Evolutionary conservation across 2,113 vertebrate species (phyloP), one percentile per base, ranked within the genome.

Genomic region (Dissostichus mawsoni): DNA sequence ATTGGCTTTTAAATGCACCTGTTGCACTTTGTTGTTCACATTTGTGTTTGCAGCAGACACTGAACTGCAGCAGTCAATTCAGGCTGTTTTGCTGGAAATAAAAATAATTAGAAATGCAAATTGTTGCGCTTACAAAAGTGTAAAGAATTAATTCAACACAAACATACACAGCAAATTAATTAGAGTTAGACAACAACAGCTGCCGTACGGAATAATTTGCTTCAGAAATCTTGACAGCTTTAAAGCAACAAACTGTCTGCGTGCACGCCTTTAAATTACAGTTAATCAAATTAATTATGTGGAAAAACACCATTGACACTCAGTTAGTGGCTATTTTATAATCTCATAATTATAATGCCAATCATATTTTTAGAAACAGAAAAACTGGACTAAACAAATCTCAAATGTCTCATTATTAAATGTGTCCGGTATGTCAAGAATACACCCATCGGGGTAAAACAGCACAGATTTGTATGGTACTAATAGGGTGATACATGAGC

Each of bases 41-140:
- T 64, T 78, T 59, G 29, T 74, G 57, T 80, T 55, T 73, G 79
- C 72, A 51, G 66, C 74, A 76, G 63, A 81, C 53, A 55, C 41
- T 69, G 53, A 64, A 53, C 45, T 45, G 64, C n/a, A 64, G 56
- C 61, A 75, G 79, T 72, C 56, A 20, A 62, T 83, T 87, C 69
- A 50, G 53, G 16, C 58, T 86, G 86, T 80, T 79, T 83, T 73
- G 58, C 69, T 55, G 59, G 33, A 86, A 91, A 79, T 74, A 68
- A 79, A 83, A 90, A 87, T 88, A 89, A 91, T 91, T 89, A 89
- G 72, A 91, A 90, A 92, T 87, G 87, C 87, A 87, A 92, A 90
- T 86, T 86, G 66, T 73, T 68, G 74, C 11, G 74, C 82, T 82
- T 65, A 66, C 75, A 83, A 90, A 88, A 90, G 82, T 90, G 87